Base-by-base conservation (phyloP, 2,113 vertebrate genomes). In the Lepisosteus oculatus region DNA sequence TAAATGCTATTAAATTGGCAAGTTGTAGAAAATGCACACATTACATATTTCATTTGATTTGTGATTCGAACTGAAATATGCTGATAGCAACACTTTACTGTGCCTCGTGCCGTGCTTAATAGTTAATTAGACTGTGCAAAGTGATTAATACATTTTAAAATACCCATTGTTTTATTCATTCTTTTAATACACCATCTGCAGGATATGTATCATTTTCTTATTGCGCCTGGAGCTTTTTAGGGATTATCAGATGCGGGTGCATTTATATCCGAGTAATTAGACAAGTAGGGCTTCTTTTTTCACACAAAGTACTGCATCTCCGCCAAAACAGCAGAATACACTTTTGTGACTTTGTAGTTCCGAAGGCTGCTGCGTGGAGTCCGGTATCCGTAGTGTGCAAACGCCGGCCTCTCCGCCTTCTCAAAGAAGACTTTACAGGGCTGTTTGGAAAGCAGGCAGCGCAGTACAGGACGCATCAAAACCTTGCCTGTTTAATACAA, bases 111-210 rank as follows among this genome's bases (percentile, higher is more conserved):
- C 3, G 11, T 59, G n/a, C 11, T 59, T 14, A 14, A 14, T 59
- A n/a, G 11, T 14, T 59, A 59, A 14, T 14, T 59, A 59, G n/a
- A 6, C 12, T 59, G n/a, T 59, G 57, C 4, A 59, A 59, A 6
- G 57, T 59, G 57, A 59, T 59, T 59, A 59, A 59, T n/a, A 59
- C 57, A 51, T 51, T 51, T 51, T 51, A 13, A 59, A n/a, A 59
- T 59, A 4, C 57, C 57, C 12, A 15, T 59, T 59, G n/a, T 59
- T 59, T n/a, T 15, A 59, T 14, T 59, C 12, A 59, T 59, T 59
- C 1, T 59, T 59, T 59, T 14, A 59, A 59, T 13, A 59, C n/a
- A 59, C 56, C 56, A 59, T n/a, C 56, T 59, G 57, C n/a, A 15
- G 57, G 57, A 59, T 59, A 59, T 59, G 57, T 59, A 6, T 59